Evolutionary conservation across 2,888 invertebrate species (phyloP), one percentile per base, ranked within the genome.

Genomic region (Oeneis ivallda): DNA sequence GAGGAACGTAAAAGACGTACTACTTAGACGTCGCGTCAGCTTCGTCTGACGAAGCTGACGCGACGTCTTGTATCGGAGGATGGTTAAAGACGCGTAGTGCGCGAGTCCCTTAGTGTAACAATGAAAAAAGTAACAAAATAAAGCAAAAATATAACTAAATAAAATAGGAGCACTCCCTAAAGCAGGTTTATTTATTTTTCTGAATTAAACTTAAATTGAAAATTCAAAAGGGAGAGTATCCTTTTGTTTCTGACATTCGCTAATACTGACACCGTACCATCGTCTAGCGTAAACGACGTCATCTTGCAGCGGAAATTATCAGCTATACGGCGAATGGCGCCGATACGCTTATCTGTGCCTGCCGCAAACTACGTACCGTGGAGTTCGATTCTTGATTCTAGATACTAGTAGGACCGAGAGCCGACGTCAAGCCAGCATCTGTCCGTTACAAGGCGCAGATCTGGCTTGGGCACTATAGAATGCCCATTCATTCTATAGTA

Each of bases 301-400:
- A 72, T 75, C 73, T 72, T 66, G 70, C 66, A 69, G 56, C 74
- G 74, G 75, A 75, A 75, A 75, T 75, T 73, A 74, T 73, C 73
- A 72, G 72, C 71, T 70, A 73, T 73, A 71, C 71, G 67, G 71
- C 71, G 70, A 71, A 72, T 68, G 73, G 68, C 57, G 65, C 61
- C 67, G 74, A 72, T 71, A 72, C 56, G 69, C 70, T 74, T 75
- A 75, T 75, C 74, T 70, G 50, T 54, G 65, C 63, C 64, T 57
- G 62, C 67, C 70, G 68, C 69, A 63, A 66, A 65, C 67, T 68
- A 67, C 59, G 62, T 43, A 53, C 10, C 54, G 65, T 57, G 54
- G 54, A 57, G 65, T 70, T 70, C 65, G 62, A 65, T 70, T 70
- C 67, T 70, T 70, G 69, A 67, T 67, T 54, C 58, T 13, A 61